Evolutionary conservation across 23 tunicate species (phyloP).

Genomic region (Corella eumyota): DNA sequence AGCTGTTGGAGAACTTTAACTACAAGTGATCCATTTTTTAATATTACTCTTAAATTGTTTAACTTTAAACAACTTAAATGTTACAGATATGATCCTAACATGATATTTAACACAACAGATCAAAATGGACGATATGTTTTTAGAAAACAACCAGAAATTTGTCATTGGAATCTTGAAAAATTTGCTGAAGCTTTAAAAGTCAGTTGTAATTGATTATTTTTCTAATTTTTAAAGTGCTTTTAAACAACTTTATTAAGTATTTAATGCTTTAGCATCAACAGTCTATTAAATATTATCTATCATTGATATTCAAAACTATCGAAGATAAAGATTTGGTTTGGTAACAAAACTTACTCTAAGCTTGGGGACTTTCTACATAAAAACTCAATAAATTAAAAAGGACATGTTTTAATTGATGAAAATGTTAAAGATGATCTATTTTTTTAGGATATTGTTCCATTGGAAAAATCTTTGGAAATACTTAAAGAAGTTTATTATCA

Average conservation of each 20-base stretch:
- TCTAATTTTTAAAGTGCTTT: background rate
- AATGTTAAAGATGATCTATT: too few relatives aligned
- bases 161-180: conserved; percentile 84
- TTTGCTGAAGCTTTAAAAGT: conserved; percentile 74
- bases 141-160: conserved; percentile 80
- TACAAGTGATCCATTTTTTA: too few relatives aligned
- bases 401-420: too few relatives aligned
- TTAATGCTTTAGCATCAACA: too few relatives aligned
- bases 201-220: background rate
- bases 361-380: too few relatives aligned
- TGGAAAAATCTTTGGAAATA: conserved; percentile 30
- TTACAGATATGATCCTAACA: conserved; percentile 67
- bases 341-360: too few relatives aligned
- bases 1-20: background rate
- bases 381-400: too few relatives aligned
- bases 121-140: conserved; percentile 70
- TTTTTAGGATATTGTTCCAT: conserved; percentile 31
- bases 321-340: too few relatives aligned
- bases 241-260: background rate
- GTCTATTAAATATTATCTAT: too few relatives aligned
- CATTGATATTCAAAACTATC: too few relatives aligned
- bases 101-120: conserved; percentile 73
- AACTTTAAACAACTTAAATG: too few relatives aligned
- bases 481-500: conserved; percentile 27
- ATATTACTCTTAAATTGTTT: too few relatives aligned